phyloP scores from a whole-genome alignment of 2,797 vertebrate species.

The Pseudopleuronectes americanus region DNA sequence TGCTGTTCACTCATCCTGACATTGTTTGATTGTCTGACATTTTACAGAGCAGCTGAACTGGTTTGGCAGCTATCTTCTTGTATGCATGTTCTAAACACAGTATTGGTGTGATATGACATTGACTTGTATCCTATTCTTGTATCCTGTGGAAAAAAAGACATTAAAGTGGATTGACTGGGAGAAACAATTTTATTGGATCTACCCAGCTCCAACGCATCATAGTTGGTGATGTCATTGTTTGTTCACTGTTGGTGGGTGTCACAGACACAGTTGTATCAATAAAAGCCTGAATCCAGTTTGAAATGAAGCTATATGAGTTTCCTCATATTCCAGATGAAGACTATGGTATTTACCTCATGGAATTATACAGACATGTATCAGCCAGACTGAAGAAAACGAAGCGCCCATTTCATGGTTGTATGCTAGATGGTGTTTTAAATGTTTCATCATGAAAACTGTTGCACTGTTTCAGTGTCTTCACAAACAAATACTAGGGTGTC shows the following conservation, averaged over 20 bases:
- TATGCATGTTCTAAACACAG: constrained; percentile 41
- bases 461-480: too few species aligned
- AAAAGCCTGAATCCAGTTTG: constrained; percentile 62
- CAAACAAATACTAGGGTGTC: too few species aligned
- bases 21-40: constrained; percentile 45
- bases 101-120: constrained; percentile 46
- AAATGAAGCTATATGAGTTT: constrained; percentile 45
- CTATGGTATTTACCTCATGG: constrained; percentile 16
- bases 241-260: constrained; percentile 60
- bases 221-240: constrained; percentile 39
- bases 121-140: constrained; percentile 48
- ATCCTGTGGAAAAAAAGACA: constrained; percentile 43
- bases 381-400: constrained; percentile 22
- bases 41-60: constrained; percentile 42
- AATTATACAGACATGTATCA: constrained; percentile 11
- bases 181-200: constrained; percentile 50
- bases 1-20: constrained; percentile 33
- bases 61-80: constrained; percentile 49
- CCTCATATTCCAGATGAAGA: constrained; percentile 36
- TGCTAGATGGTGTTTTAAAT: too few species aligned
- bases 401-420: too few species aligned
- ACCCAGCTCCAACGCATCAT: constrained; percentile 14
- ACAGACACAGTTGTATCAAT: constrained; percentile 54
- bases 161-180: constrained; percentile 59
- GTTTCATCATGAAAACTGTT: too few species aligned